Conservation (phyloP, 1,140 invertebrate genomes). For the Hestina assimilis region DNA sequence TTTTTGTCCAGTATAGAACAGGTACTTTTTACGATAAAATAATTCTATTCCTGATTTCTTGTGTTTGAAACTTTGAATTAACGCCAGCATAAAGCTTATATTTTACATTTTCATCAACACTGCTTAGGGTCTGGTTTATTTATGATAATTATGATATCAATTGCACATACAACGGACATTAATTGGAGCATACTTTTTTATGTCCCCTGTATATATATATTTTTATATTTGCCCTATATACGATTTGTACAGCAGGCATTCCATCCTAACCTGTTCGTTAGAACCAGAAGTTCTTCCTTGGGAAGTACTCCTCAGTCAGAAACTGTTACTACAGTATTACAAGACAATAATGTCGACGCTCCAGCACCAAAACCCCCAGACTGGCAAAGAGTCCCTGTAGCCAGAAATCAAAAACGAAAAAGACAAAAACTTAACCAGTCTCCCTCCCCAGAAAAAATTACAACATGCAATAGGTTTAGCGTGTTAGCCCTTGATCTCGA, state of each 20-base stretch:
- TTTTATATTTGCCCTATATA: too few species aligned
- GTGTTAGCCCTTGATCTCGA: neutral
- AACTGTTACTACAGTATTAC: neutral
- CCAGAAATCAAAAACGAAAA: constrained; percentile 11
- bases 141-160: too few species aligned
- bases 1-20: too few species aligned
- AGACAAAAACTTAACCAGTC: neutral
- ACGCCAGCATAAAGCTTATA: too few species aligned
- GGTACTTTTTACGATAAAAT: too few species aligned
- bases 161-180: too few species aligned
- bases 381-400: constrained; percentile 22
- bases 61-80: too few species aligned
- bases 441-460: constrained; percentile 8
- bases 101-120: too few species aligned
- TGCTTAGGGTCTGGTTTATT: too few species aligned
- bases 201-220: too few species aligned
- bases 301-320: neutral
- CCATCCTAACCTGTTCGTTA: constrained; percentile 18
- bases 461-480: constrained; percentile 10
- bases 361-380: constrained; percentile 1
- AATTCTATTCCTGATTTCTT: too few species aligned
- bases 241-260: constrained; percentile 16
- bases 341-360: neutral
- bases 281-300: constrained; percentile 11
- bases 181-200: too few species aligned